Evolutionary conservation across 2,888 invertebrate species (phyloP), one percentile per base, ranked within the genome.

Genomic region (Diarsia dahlii): DNA sequence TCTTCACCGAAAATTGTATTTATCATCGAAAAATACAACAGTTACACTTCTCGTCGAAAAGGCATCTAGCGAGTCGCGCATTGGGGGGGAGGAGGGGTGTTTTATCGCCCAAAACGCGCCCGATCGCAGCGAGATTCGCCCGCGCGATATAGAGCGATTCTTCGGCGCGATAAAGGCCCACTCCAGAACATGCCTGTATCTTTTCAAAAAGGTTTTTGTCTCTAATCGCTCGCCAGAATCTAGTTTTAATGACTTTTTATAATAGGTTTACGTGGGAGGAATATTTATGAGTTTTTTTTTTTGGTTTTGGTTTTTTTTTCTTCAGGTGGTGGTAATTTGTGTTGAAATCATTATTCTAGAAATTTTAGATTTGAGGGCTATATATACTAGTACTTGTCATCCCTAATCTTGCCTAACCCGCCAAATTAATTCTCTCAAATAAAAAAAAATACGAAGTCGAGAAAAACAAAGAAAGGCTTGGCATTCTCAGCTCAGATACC

Each of bases 21-120:
- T 58, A 34, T 70, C 58, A 62, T 39, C 46, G 58, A 82, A 69
- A 67, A 74, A 76, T 71, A 74, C 70, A 76, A 74, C 69, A 81
- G 78, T 87, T 79, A 90, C 89, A 84, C 87, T 80, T 84, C 89
- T 88, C 78, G 86, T 80, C 87, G 81, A 90, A 90, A 91, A 88
- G 87, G 84, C 85, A 85, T 79, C 85, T 84, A 77, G 74, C 77
- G 62, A 71, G 82, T 77, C 63, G 78, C 60, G 63, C 20, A 52
- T 63, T 52, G 74, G 69, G 76, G 84, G 86, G 86, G 73, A 83
- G 86, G 74, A 84, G 90, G 90, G 90, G 88, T 86, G 76, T 84
- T 86, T 93, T 95, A 95, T 95, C 95, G 91, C 91, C 92, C 89
- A 91, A 94, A 94, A 93, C 88, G 90, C 91, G 89, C 90, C 91